Evolutionary conservation across 2,113 vertebrate species (phyloP), one percentile per base, ranked within the genome.

Genomic region (Indri indri): DNA sequence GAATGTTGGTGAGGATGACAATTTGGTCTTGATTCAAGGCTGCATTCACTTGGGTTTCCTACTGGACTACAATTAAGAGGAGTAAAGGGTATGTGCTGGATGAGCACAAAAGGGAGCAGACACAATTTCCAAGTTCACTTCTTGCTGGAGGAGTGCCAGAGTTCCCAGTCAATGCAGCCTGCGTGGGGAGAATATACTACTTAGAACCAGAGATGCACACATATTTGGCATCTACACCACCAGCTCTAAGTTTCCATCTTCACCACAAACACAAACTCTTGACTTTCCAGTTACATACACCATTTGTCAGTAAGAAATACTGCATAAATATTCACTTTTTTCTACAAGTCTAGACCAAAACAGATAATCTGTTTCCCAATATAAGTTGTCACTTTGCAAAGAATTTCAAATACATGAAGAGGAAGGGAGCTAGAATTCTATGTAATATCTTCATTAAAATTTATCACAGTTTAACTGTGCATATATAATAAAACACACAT

Each of bases 171-270:
- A 61, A 34, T 2, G 52, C 12, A 90, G 30, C 27, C 30, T 47
- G 30, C 1, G 0, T 6, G 30, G 1, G 63, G 23, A 20, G 25
- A 79, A 5, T 4, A 8, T 3, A 5, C 4, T 25, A 27, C 2
- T 40, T 40, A 32, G 30, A 57, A 22, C 47, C 30, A 52, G 47
- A 37, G 40, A 45, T 79, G 14, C 20, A 70, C 20, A 65, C 71
- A 12, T 57, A 11, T 18, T 42, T 65, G 27, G 42, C 27, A 47
- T 61, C 45, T 47, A 1, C 7, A 32, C 11, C 6, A 18, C 16
- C 13, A 13, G 20, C 25, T 73, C 16, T 57, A 18, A 20, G 23
- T 59, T n/a, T 37, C 16, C 40, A 47, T 37, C 2, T 10, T 14
- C 32, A 18, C 59, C 20, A 65, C 4, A 18, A 5, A 32, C 45